phyloP scores from a whole-genome alignment of 1,140 invertebrate genomes.

The Leptopilina clavipes region DNA sequence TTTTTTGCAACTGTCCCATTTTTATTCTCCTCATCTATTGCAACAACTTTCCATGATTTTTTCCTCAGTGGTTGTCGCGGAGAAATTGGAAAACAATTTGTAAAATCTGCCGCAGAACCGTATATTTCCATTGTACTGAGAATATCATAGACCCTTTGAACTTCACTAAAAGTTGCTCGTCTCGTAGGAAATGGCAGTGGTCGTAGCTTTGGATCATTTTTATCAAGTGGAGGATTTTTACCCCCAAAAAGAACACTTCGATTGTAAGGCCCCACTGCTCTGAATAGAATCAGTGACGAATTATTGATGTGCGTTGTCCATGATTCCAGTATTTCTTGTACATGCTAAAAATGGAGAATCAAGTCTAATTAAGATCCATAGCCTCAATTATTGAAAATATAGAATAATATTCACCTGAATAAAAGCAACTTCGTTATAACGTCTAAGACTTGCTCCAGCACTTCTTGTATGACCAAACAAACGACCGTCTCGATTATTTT shows the following conservation, averaged over 20 bases:
- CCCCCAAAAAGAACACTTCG: conserved; percentile 84
- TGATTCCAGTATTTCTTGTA: conserved; percentile 82
- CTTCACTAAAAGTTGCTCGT: conserved; percentile 87
- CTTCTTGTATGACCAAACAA: conserved; percentile 82
- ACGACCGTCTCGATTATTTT: conserved; percentile 81
- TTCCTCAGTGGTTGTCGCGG: conserved; percentile 64
- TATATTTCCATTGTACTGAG: conserved; percentile 84
- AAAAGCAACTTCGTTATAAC: conserved; percentile 86
- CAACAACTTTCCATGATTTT: conserved; percentile 56
- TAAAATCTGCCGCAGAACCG: conserved; percentile 76
- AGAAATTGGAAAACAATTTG: conserved; percentile 70
- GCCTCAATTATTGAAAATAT: no score
- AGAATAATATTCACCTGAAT: conserved; percentile 78
- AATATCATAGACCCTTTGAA: conserved; percentile 83
- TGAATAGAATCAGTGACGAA: conserved; percentile 86
- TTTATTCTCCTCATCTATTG: conserved; percentile 50
- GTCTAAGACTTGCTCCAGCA: conserved; percentile 86
- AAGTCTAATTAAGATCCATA: conserved; percentile 3
- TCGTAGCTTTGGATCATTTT: conserved; percentile 80
- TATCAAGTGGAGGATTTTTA: conserved; percentile 81
- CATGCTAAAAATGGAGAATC: conserved; percentile 78
- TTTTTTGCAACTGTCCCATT: conserved; percentile 37
- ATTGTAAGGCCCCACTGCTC: conserved; percentile 85
- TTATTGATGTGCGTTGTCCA: conserved; percentile 82
- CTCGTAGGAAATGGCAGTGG: conserved; percentile 88